Evolutionary conservation across 2,888 invertebrate genomes (phyloP).

Genomic region (Nomada fucata): DNA sequence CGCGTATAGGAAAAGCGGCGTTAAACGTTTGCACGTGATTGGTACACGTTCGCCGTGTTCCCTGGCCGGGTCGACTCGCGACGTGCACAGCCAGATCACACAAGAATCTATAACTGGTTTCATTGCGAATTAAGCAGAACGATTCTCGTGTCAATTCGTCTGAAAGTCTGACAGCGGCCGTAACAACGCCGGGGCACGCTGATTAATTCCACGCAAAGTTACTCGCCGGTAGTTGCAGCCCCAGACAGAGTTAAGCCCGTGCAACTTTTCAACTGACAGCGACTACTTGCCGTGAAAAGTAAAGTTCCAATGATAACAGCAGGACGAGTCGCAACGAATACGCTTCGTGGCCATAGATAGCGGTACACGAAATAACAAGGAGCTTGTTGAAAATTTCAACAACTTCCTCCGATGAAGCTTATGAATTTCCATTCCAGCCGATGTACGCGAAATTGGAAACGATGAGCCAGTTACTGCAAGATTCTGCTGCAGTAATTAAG

Average conservation of each 20-base stretch:
- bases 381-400: neutral
- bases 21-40: slow-evolving; percentile 6
- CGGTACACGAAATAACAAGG: neutral
- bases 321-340: neutral
- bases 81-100: slow-evolving; percentile 24
- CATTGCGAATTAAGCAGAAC: slow-evolving; percentile 55
- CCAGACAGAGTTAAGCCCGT: slow-evolving; percentile 22
- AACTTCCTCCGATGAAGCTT: neutral
- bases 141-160: slow-evolving; percentile 54
- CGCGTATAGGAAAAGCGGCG: neutral
- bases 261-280: slow-evolving; percentile 41
- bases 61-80: neutral
- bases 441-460: slow-evolving; percentile 45
- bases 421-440: slow-evolving; percentile 22
- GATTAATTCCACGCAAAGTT: slow-evolving; percentile 62
- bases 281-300: neutral
- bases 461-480: slow-evolving; percentile 49
- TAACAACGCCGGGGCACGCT: slow-evolving; percentile 25
- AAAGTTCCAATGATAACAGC: neutral
- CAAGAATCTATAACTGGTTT: slow-evolving; percentile 22
- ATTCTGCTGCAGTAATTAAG: slow-evolving; percentile 59
- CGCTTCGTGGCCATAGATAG: neutral
- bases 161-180: slow-evolving; percentile 38
- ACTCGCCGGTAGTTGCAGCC: neutral
- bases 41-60: slow-evolving; percentile 13